Evolutionary conservation across 2,888 invertebrate species (phyloP), one percentile per base, ranked within the genome.

Genomic region (Norana najaformis): DNA sequence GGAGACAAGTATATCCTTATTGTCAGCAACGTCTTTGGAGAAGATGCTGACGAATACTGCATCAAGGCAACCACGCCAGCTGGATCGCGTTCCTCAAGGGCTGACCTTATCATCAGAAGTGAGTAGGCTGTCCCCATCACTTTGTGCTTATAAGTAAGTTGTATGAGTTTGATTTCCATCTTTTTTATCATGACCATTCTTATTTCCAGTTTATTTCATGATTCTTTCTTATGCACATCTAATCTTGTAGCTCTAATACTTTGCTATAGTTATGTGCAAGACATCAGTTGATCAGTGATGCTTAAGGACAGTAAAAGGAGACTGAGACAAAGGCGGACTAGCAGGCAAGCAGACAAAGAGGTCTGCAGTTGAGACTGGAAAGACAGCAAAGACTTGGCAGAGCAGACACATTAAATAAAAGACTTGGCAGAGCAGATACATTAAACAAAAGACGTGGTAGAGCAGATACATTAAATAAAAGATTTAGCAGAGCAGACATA

Each of bases 31-130:
- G 97, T 99, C 8, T 99, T 97, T 95, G 98, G 98, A 0, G 99
- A 99, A 95, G 99, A 99, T 95, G 98, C 98, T 0, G 99, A 99
- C 95, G 99, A 99, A 95, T 99, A 99, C 95, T 97, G 97, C 23
- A 98, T 98, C 94, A 96, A 98, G 90, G 99, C 99, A 5, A 97
- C 97, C 91, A 99, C 99, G 95, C 97, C 97, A 93, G 99, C 97
- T 30, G 99, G 99, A 38, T 97, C 97, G 47, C 97, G 98, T 95
- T 97, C 98, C 90, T 98, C 98, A n/a, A 96, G 98, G 92, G 99
- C 98, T 53, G 97, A 99, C 94, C 96, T 99, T 90, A 96, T 97
- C 90, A 99, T 99, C 93, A 98, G 98, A 97, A 98, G 98, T 98
- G 95, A 96, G 97, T 96, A 83, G 90, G 30, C 30, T 39, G 85